Evolutionary conservation across 2,888 invertebrate genomes (phyloP), one percentile per base, ranked within the genome.

Genomic region (Sarcophaga rosellei): DNA sequence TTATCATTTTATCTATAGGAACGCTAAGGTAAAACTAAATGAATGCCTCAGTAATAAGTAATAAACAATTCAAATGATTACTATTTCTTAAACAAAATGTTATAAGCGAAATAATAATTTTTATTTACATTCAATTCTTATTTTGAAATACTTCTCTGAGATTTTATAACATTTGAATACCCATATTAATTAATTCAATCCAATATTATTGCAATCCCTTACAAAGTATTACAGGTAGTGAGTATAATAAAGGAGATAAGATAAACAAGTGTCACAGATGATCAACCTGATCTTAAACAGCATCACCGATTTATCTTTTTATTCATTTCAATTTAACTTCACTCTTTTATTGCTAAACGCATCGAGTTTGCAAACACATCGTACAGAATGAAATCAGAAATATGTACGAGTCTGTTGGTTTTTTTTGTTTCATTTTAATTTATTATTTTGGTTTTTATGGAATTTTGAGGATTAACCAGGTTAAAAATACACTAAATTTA

Each of bases 401-500:
- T 35, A 44, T 57, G 25, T 20, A 66, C 45, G 61, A 66, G 47
- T 80, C 63, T 35, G 15, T 15, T 15, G 17, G 0, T 53, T 3
- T 1, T 15, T 35, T 35, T 35, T 2, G 53, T 53, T 53, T 12
- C 53, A 1, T 53, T 68, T 65, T 45, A 73, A 61, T 77, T 76
- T 61, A 77, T 72, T 21, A 66, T 62, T 70, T 35, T 72, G 59
- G 35, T 35, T 77, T 74, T 76, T 66, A 65, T 66, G 44, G 47
- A 77, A 61, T 82, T 76, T 84, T 61, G 65, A 53, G 84, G 79
- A 76, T 84, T 76, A 72, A 79, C 82, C 82, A 61, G 85, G 75
- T 85, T 82, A 75, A 85, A 85, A 79, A 68, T 69, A 62, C 70
- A 79, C 66, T 80, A 69, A 82, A 80, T 86, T 79, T 61, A 82